Evolutionary conservation across 2,797 vertebrate genomes (phyloP).

Genomic region (Valencia hispanica): DNA sequence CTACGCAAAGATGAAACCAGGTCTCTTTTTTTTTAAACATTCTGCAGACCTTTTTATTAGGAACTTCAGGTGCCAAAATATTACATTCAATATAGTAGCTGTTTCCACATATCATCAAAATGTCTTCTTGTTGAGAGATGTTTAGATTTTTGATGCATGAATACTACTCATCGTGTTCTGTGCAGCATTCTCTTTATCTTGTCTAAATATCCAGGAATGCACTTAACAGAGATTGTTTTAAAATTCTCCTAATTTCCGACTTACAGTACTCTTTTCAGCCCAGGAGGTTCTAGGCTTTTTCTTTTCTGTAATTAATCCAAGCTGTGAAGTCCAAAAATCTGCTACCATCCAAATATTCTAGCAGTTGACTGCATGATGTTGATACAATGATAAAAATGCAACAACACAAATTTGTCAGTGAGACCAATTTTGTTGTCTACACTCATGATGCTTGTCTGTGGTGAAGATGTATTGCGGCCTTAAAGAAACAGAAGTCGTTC

Average conservation of each 20-base stretch:
- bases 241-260: slow-evolving; percentile 23
- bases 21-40: too few species aligned
- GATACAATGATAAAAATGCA: slow-evolving; percentile 42
- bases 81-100: slow-evolving; percentile 34
- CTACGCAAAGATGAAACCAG: too few species aligned
- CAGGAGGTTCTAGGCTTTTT: slow-evolving; percentile 33
- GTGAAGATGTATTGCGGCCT: slow-evolving; percentile 41
- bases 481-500: slow-evolving; percentile 33
- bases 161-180: neutral
- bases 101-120: slow-evolving; percentile 17
- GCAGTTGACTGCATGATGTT: slow-evolving; percentile 45
- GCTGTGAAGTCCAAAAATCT: slow-evolving; percentile 30
- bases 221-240: neutral
- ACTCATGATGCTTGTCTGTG: slow-evolving; percentile 50
- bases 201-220: slow-evolving; percentile 7
- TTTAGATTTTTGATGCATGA: slow-evolving; percentile 4
- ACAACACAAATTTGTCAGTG: slow-evolving; percentile 44
- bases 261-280: neutral
- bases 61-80: slow-evolving; percentile 19
- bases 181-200: neutral
- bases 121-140: slow-evolving; percentile 9
- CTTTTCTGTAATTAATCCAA: slow-evolving; percentile 20
- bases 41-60: slow-evolving; percentile 17
- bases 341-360: slow-evolving; percentile 49
- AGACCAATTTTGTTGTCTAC: slow-evolving; percentile 44